Conservation (phyloP, 2,888 invertebrate species). For the Lutraria lutraria region DNA sequence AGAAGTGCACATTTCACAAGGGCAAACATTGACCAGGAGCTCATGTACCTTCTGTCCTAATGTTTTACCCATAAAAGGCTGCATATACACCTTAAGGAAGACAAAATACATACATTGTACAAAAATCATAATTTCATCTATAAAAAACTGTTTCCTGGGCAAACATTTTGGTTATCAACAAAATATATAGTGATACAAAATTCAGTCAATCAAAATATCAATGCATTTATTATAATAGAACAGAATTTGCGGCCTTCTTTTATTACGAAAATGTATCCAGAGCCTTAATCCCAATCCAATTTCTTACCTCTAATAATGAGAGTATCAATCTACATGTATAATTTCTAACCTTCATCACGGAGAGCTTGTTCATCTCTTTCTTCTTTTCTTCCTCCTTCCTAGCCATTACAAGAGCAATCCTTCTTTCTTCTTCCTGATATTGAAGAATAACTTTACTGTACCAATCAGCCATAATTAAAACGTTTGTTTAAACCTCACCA, state of each 20-base stretch:
- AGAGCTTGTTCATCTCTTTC: conserved; percentile 83
- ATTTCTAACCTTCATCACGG: conserved; percentile 83
- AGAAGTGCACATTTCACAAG: not conserved
- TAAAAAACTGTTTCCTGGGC: not conserved
- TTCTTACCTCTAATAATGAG: not conserved
- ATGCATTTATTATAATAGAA: too few relatives aligned
- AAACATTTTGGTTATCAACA: not conserved
- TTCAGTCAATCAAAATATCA: too few relatives aligned
- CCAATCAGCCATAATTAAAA: conserved; percentile 46
- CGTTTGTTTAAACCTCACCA: not conserved
- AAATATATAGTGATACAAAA: not conserved
- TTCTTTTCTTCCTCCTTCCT: conserved; percentile 86
- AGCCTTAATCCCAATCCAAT: too few relatives aligned
- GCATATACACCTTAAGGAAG: conserved; percentile 68
- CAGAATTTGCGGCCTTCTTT: too few relatives aligned
- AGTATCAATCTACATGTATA: not conserved
- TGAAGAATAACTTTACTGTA: conserved; percentile 65
- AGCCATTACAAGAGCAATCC: conserved; percentile 84
- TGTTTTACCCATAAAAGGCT: conserved; percentile 67
- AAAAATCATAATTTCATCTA: not conserved
- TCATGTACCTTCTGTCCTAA: conserved; percentile 65
- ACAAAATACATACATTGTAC: conserved; percentile 20
- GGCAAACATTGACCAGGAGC: conserved; percentile 35
- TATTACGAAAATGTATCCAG: too few relatives aligned
- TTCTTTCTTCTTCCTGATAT: conserved; percentile 85